A percentile compares a stretch with the other conserved stretches of the same genome.
Evolutionary conservation across 30 jellyfish, hydroid and myxozoan species (phyloP).

Genomic region (Euphysa ruthae): DNA sequence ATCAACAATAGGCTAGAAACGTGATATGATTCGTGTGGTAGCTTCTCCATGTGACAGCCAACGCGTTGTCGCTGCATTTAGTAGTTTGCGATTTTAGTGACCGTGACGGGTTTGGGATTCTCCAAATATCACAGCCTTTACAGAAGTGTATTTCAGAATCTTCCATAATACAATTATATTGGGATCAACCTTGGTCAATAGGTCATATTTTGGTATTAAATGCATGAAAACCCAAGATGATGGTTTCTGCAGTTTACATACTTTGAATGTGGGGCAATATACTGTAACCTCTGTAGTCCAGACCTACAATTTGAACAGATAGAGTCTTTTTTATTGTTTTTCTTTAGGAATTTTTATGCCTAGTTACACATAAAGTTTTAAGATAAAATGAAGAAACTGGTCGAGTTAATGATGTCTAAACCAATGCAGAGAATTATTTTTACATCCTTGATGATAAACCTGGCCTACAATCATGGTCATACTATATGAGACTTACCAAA

Average conservation of each 20-base stretch:
- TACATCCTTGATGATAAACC: too few relatives aligned
- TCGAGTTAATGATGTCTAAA: too few relatives aligned
- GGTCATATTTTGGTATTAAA: background rate
- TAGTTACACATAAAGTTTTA: too few relatives aligned
- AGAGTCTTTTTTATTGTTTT: too few relatives aligned
- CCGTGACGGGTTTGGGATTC: background rate
- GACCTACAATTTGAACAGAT: background rate
- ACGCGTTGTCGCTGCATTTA: conserved; percentile 1
- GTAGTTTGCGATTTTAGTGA: background rate
- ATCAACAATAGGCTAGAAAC: background rate
- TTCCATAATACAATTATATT: background rate
- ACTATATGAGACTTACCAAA: too few relatives aligned
- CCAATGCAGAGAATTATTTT: too few relatives aligned
- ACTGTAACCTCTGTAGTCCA: background rate
- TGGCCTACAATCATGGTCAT: too few relatives aligned
- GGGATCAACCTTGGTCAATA: background rate
- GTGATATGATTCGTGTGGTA: background rate
- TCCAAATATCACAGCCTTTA: background rate
- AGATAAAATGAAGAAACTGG: too few relatives aligned
- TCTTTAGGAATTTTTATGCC: too few relatives aligned
- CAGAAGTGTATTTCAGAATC: conserved; percentile 1
- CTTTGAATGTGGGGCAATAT: background rate
- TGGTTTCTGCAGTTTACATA: background rate
- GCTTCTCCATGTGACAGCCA: conserved; percentile 22
- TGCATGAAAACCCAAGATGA: background rate